These are phyloP conservation scores for Drosophila miranda DNA, from an alignment of 1,140 invertebrate species.

Conservation along the genomic window DNA sequence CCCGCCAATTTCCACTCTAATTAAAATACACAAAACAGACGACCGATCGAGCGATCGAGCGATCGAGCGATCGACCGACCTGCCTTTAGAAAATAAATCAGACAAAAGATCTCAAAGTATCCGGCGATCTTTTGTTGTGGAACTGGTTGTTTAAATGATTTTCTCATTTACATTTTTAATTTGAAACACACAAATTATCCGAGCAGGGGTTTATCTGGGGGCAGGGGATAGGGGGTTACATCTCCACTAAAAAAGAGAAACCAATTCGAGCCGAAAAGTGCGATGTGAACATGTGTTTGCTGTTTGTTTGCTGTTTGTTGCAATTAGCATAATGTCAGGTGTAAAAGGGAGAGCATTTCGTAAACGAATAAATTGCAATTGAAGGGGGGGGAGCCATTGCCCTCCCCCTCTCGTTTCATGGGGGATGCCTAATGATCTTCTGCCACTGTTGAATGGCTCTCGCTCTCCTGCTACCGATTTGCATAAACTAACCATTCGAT, in stretches of 20 bases:
- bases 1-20: slow-evolving; percentile 66
- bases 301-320: slow-evolving; percentile 23
- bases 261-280: slow-evolving; percentile 58
- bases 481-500: slow-evolving; percentile 55
- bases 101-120: slow-evolving; percentile 69
- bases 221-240: slow-evolving; percentile 3
- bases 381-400: neutral
- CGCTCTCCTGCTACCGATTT: slow-evolving; percentile 15
- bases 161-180: slow-evolving; percentile 78
- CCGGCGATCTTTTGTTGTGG: slow-evolving; percentile 62
- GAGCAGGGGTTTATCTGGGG: neutral
- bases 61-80: neutral
- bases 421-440: slow-evolving; percentile 27
- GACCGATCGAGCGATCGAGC: neutral
- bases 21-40: slow-evolving; percentile 65
- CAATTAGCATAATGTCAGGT: slow-evolving; percentile 33
- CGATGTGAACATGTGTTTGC: slow-evolving; percentile 75
- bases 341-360: neutral
- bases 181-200: slow-evolving; percentile 71
- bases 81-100: slow-evolving; percentile 54
- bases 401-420: no score
- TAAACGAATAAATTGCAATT: slow-evolving; percentile 27
- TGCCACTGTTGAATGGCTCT: slow-evolving; percentile 57
- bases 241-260: slow-evolving; percentile 20
- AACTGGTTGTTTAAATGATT: slow-evolving; percentile 72